Evolutionary conservation across 2,113 vertebrate genomes (phyloP).

Genomic region (Menidia beryllina): DNA sequence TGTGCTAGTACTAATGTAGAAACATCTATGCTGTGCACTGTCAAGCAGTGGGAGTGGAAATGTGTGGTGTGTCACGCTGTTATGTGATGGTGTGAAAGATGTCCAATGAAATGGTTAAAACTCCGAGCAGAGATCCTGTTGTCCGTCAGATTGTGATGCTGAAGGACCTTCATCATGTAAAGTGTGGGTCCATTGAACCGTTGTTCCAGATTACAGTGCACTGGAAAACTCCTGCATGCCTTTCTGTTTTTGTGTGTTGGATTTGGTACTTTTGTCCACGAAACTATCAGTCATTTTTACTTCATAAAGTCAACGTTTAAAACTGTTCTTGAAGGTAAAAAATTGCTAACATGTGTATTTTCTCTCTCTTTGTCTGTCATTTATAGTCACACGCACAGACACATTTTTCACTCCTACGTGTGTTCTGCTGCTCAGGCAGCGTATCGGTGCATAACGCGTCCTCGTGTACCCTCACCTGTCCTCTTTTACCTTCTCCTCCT

Average conservation of each 20-base stretch:
- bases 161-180: neutral
- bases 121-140: no score
- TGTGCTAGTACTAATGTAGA: no score
- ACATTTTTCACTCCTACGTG: constrained; percentile 17
- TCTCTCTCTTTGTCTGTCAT: neutral
- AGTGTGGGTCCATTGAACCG: neutral
- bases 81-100: neutral
- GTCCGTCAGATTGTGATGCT: constrained; percentile 1
- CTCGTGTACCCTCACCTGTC: constrained; percentile 49
- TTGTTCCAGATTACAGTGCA: neutral
- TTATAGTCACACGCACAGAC: neutral
- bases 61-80: no score
- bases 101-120: no score
- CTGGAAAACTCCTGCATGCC: neutral
- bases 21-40: no score
- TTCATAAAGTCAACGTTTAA: neutral
- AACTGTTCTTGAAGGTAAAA: constrained; percentile 6
- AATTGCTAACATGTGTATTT: neutral
- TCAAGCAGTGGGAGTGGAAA: no score
- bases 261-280: neutral
- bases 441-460: constrained; percentile 51
- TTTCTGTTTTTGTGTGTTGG: neutral
- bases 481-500: constrained; percentile 35
- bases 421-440: constrained; percentile 27
- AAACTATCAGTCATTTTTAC: neutral